These are phyloP conservation scores for Andrena chrysosceles DNA, from an alignment of 2,888 invertebrate species.

Conservation along the genomic window DNA sequence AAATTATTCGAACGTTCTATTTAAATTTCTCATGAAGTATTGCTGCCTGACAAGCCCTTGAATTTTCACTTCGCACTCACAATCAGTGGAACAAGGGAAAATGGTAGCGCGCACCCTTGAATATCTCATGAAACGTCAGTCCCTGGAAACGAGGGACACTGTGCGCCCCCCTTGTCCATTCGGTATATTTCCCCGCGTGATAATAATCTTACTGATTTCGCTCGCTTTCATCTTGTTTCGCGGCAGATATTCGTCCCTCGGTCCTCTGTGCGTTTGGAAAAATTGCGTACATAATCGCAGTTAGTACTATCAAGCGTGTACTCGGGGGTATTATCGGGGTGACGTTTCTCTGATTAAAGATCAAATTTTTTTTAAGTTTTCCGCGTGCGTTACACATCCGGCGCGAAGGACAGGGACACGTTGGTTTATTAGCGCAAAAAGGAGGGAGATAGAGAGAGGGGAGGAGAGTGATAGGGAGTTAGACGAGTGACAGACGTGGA, in stretches of 20 bases:
- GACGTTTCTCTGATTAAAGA: constrained; percentile 50
- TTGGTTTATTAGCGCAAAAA: neutral
- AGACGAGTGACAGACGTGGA: neutral
- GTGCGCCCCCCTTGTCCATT: constrained; percentile 24
- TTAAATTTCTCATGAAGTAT: neutral
- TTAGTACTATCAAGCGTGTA: constrained; percentile 7
- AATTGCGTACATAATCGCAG: constrained; percentile 17
- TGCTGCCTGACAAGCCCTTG: constrained; percentile 12
- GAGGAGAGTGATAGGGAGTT: neutral
- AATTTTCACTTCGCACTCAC: constrained; percentile 22
- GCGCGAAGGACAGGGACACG: neutral
- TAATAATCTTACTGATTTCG: constrained; percentile 33
- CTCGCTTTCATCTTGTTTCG: neutral
- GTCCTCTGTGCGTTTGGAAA: neutral
- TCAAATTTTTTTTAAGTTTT: constrained; percentile 13
- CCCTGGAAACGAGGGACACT: constrained; percentile 20
- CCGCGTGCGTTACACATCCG: neutral
- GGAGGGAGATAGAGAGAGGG: neutral
- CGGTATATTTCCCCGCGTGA: constrained; percentile 24
- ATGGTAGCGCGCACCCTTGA: constrained; percentile 11
- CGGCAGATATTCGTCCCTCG: neutral
- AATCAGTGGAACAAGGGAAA: neutral
- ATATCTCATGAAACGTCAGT: constrained; percentile 44
- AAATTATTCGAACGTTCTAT: constrained; percentile 9
- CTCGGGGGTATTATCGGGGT: neutral